Evolutionary conservation across 2,113 vertebrate genomes (phyloP).

Genomic region (Trinectes maculatus): DNA sequence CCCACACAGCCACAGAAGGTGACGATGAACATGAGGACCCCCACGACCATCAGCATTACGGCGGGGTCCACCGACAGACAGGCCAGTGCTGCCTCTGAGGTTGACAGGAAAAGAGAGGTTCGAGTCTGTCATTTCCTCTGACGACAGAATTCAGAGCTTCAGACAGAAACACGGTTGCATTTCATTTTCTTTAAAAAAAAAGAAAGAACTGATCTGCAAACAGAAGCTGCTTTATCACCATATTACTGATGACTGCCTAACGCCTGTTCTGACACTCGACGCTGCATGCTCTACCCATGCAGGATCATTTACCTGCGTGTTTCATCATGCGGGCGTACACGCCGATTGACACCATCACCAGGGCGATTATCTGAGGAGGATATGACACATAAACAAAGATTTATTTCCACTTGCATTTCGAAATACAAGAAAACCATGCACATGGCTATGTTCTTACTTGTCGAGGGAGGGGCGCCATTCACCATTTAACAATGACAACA

Average conservation of each 20-base stretch:
- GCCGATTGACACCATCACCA: conserved; percentile 88
- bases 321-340: conserved; percentile 90
- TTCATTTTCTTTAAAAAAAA: background rate
- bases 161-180: background rate
- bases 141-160: background rate
- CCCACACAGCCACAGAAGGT: conserved; percentile 96
- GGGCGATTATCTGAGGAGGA: conserved; percentile 83
- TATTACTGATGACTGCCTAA: too few relatives aligned
- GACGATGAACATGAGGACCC: conserved; percentile 91
- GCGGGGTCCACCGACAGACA: conserved; percentile 89
- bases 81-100: conserved; percentile 87
- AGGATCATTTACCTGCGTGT: conserved; percentile 84
- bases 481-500: background rate
- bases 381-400: background rate
- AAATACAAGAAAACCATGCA: too few relatives aligned
- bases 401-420: too few relatives aligned
- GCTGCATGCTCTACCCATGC: background rate
- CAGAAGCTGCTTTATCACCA: too few relatives aligned
- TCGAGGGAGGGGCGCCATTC: conserved; percentile 44
- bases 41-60: conserved; percentile 86
- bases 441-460: conserved; percentile 51
- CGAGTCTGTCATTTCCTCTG: too few relatives aligned
- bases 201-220: too few relatives aligned
- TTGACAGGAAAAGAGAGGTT: background rate
- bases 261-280: background rate